Base-by-base conservation (phyloP, 1,140 invertebrate species). In the Drosophila funebris region DNA sequence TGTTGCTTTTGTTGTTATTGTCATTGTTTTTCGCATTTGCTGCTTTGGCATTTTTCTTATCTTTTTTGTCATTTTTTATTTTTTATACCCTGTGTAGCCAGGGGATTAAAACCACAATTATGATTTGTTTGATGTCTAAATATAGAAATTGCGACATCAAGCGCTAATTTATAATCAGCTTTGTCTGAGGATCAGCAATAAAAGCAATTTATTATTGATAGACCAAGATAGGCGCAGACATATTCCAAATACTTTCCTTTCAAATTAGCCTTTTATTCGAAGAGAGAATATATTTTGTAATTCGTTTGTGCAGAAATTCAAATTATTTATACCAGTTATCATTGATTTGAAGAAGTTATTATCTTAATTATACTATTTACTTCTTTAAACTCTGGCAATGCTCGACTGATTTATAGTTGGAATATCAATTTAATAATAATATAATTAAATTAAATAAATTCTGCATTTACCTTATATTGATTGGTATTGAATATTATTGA, bases 41-140 rank as follows among this genome's bases (percentile, higher is more conserved):
- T 74, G 36, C 39, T 57, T 14, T 64, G 41, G 63, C 70, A 60
- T 74, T 67, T 78, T 57, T 70, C 54, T 72, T 60, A 67, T 67
- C 63, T 58, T 31, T 3, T 27, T 46, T 8, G 4, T 43, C 29
- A 27, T 8, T 8, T 50, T 24, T 72, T 52, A 66, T 66, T 63
- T 66, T 57, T 66, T 66, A 57, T 72, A 57, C 61, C 52, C 69
- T 72, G 53, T 72, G 53, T 66, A 66, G 62, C 62, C 53, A 50
- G 43, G 33, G 50, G 52, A 48, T 24, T 31, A 48, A 20, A 22
- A 41, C 44, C 13, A 50, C 63, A 64, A 57, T 58, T 66, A 52
- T 72, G 52, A 71, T 71, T 64, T 70, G 67, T 70, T 70, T 71
- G 22, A 39, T 24, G 50, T 62, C 20, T 11, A 46, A 50, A 27